Conservation (phyloP, 2,797 vertebrate species). For the Acanthopagrus latus region DNA sequence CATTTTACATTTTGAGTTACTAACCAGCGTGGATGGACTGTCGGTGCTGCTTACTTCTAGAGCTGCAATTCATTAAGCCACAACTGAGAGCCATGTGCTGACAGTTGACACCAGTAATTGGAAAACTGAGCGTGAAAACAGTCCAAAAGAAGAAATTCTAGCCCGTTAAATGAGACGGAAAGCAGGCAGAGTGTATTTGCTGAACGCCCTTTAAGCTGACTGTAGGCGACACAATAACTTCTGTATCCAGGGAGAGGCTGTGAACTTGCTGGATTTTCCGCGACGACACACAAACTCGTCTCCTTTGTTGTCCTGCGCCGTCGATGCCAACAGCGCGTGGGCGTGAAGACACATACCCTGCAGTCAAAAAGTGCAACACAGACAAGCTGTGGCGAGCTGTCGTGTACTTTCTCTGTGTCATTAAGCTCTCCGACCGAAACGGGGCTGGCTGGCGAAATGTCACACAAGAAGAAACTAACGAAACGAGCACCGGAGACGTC, state of each 20-base stretch:
- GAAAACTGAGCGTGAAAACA: conserved; percentile 14
- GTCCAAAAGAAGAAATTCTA: not conserved
- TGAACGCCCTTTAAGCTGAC: conserved; percentile 22
- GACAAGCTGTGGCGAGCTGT: conserved; percentile 45
- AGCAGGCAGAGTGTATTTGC: not conserved
- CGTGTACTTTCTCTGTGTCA: conserved; percentile 45
- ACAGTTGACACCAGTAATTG: conserved; percentile 20
- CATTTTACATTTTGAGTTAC: too few relatives aligned
- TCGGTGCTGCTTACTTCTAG: conserved; percentile 2
- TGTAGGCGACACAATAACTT: conserved; percentile 1
- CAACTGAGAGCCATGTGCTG: not conserved
- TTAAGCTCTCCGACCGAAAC: conserved; percentile 38
- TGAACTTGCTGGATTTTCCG: conserved; percentile 18
- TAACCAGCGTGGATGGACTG: too few relatives aligned
- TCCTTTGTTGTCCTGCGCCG: conserved; percentile 29
- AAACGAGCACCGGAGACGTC: not conserved
- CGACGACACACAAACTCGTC: conserved; percentile 19
- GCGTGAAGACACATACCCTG: conserved; percentile 51
- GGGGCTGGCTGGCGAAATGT: conserved; percentile 34
- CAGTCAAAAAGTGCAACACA: conserved; percentile 53
- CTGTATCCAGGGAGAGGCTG: not conserved
- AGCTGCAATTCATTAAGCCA: conserved; percentile 40
- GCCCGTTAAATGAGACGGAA: conserved; percentile 33
- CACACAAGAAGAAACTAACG: conserved; percentile 3
- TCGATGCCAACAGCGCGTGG: conserved; percentile 34